Conservation (phyloP, 2,888 invertebrate species). For the Folsomia manolachei region DNA sequence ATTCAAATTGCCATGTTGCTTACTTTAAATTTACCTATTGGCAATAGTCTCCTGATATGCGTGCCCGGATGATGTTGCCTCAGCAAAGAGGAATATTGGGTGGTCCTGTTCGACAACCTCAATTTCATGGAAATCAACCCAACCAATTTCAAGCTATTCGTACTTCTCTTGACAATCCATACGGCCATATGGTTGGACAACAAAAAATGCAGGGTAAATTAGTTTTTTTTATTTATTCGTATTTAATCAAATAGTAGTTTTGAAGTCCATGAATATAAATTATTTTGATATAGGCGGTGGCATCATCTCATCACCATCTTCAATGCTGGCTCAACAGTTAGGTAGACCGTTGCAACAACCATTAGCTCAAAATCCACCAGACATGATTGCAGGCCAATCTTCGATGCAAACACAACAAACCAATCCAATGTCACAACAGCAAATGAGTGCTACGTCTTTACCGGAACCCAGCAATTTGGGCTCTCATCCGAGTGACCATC, state of each 20-base stretch:
- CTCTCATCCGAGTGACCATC: constrained; percentile 39
- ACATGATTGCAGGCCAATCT: background rate
- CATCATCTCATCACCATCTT: constrained; percentile 38
- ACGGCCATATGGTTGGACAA: constrained; percentile 56
- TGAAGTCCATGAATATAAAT: background rate
- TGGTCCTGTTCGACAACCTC: constrained; percentile 39
- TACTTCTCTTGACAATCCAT: constrained; percentile 55
- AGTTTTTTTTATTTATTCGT: background rate
- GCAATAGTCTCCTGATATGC: constrained; percentile 56
- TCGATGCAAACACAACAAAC: constrained; percentile 12
- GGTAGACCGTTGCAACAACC: constrained; percentile 40
- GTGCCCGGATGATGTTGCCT: constrained; percentile 59
- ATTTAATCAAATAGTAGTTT: background rate
- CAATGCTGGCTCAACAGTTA: constrained; percentile 48
- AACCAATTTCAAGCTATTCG: constrained; percentile 41
- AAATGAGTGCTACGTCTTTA: background rate
- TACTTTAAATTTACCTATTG: background rate
- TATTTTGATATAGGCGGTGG: constrained; percentile 1
- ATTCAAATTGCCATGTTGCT: constrained; percentile 42
- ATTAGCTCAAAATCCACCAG: background rate
- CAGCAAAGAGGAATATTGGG: background rate
- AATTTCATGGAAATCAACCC: constrained; percentile 10
- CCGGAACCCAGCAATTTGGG: constrained; percentile 9
- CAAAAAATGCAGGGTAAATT: constrained; percentile 26
- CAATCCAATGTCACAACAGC: constrained; percentile 17